These are phyloP conservation scores for Cynaeus angustus DNA, from an alignment of 2,888 invertebrate genomes.

Conservation along the genomic window DNA sequence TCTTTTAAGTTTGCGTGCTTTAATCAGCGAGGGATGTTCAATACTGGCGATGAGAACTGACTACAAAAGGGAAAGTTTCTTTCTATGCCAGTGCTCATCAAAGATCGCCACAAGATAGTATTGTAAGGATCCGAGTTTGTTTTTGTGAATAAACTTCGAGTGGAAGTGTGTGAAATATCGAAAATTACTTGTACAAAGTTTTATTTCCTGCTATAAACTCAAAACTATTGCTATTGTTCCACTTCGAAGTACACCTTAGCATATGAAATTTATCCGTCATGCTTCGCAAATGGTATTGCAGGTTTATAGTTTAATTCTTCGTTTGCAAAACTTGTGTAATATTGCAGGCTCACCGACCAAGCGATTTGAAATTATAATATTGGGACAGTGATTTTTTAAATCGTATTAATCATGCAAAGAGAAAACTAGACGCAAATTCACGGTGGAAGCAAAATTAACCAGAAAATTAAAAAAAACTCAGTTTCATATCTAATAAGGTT, in stretches of 20 bases:
- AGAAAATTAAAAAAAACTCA: too few relatives aligned
- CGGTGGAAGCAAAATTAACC: too few relatives aligned
- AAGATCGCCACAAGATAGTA: constrained; percentile 55
- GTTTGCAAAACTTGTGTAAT: not conserved
- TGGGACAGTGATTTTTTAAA: too few relatives aligned
- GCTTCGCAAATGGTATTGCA: constrained; percentile 38
- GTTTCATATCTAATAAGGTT: too few relatives aligned
- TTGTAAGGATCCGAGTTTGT: constrained; percentile 47
- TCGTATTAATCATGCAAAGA: too few relatives aligned
- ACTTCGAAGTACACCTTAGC: constrained; percentile 25
- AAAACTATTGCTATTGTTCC: constrained; percentile 28
- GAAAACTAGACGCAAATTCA: too few relatives aligned
- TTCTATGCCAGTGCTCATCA: constrained; percentile 58
- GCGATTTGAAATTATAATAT: not conserved
- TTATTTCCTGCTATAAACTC: constrained; percentile 45
- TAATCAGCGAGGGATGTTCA: constrained; percentile 38
- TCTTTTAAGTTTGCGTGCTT: constrained; percentile 15
- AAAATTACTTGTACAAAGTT: constrained; percentile 39
- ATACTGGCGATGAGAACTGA: constrained; percentile 40
- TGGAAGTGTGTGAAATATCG: constrained; percentile 51
- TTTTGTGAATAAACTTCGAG: constrained; percentile 39
- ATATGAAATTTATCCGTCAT: constrained; percentile 44
- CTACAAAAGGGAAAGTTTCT: constrained; percentile 54
- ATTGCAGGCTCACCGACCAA: not conserved
- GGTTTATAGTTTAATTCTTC: constrained; percentile 15